Evolutionary conservation across 2,888 invertebrate species (phyloP).

Genomic region (Pollenia labialis): DNA sequence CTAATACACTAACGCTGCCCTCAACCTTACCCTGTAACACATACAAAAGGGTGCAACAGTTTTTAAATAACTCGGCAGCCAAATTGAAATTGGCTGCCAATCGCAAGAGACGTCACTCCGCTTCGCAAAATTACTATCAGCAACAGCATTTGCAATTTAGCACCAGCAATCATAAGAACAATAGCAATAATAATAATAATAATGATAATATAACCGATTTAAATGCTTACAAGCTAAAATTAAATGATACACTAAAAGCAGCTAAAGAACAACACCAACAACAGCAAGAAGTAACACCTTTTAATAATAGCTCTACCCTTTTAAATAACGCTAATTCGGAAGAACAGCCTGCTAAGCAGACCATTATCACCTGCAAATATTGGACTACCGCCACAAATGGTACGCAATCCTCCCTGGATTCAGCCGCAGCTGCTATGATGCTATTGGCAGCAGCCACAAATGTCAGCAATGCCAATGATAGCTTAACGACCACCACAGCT

Average conservation of each 20-base stretch:
- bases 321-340: slow-evolving; percentile 10
- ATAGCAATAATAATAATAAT: slow-evolving; percentile 72
- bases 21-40: slow-evolving; percentile 13
- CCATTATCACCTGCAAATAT: slow-evolving; percentile 81
- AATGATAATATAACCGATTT: slow-evolving; percentile 75
- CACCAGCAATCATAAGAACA: slow-evolving; percentile 33
- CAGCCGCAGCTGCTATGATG: slow-evolving; percentile 73
- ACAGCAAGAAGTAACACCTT: slow-evolving; percentile 32
- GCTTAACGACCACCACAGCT: slow-evolving; percentile 32
- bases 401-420: slow-evolving; percentile 74
- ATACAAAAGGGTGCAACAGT: slow-evolving; percentile 75
- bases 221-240: slow-evolving; percentile 74
- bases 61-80: slow-evolving; percentile 71
- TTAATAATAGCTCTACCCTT: slow-evolving; percentile 30
- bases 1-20: neutral
- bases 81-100: slow-evolving; percentile 79
- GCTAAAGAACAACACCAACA: slow-evolving; percentile 53
- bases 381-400: slow-evolving; percentile 77
- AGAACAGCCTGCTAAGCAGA: slow-evolving; percentile 73
- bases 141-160: slow-evolving; percentile 79
- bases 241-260: slow-evolving; percentile 33
- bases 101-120: slow-evolving; percentile 87
- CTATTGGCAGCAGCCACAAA: slow-evolving; percentile 68
- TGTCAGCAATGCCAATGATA: slow-evolving; percentile 58
- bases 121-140: slow-evolving; percentile 81